phyloP scores from a whole-genome alignment of 2,888 invertebrate genomes.

The Lissocephala sabroskyi region DNA sequence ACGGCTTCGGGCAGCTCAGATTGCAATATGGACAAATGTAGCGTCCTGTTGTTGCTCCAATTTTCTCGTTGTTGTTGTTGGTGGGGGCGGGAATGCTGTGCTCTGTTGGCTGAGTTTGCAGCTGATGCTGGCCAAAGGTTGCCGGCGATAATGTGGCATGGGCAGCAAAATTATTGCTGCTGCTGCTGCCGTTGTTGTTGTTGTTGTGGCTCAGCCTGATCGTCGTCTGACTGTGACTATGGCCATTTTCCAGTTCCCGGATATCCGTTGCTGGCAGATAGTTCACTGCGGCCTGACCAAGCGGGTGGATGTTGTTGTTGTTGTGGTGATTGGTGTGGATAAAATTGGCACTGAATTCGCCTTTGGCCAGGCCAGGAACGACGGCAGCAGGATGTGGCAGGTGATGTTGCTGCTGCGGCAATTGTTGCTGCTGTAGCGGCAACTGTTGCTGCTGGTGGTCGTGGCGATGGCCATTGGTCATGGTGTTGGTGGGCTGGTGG shows the following conservation, averaged over 20 bases:
- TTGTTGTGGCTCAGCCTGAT: conserved; percentile 20
- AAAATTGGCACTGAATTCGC: conserved; percentile 44
- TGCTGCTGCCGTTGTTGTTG: conserved; percentile 20
- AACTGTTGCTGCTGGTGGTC: conserved; percentile 16
- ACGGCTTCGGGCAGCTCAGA: conserved; percentile 91
- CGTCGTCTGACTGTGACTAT: conserved; percentile 32
- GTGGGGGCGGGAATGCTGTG: not conserved
- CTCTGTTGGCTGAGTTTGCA: conserved; percentile 47
- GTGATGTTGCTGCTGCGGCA: conserved; percentile 8
- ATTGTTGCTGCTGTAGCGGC: conserved; percentile 4
- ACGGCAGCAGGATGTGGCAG: too few species aligned
- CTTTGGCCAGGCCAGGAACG: not conserved
- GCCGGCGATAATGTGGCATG: conserved; percentile 45
- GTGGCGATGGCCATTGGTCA: conserved; percentile 7
- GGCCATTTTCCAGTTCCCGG: conserved; percentile 15
- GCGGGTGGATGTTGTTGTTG: conserved; percentile 20
- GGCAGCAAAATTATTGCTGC: conserved; percentile 35
- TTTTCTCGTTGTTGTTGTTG: not conserved
- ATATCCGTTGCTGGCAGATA: conserved; percentile 2
- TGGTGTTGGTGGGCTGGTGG: not conserved
- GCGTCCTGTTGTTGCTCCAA: conserved; percentile 74
- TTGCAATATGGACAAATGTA: conserved; percentile 92
- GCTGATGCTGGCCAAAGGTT: conserved; percentile 59
- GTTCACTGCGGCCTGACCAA: conserved; percentile 12
- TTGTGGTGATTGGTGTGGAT: conserved; percentile 37